These are phyloP conservation scores for Akabosia matsudoensis DNA, from an alignment of 1,140 invertebrate genomes.

Conservation along the genomic window DNA sequence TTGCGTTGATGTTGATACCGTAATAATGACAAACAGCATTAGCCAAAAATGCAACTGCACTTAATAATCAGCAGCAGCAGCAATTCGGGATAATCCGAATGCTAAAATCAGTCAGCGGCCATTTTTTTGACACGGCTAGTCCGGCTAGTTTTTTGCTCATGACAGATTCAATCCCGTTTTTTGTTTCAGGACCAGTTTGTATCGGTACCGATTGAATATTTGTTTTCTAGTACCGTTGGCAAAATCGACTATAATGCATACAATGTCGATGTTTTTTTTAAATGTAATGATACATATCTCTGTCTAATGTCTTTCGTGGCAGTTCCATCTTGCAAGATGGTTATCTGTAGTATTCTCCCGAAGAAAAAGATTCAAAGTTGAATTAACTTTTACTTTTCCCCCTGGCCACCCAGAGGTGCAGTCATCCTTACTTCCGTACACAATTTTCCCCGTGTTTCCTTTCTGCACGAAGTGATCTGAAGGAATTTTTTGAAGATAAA, in stretches of 20 bases:
- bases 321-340: background rate
- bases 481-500: background rate
- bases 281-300: too few relatives aligned
- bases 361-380: background rate
- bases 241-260: too few relatives aligned
- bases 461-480: background rate
- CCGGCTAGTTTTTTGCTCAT: too few relatives aligned
- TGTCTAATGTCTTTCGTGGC: too few relatives aligned
- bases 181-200: too few relatives aligned
- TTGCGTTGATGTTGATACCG: background rate
- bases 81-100: background rate
- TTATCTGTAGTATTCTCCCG: background rate
- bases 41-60: background rate
- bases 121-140: too few relatives aligned
- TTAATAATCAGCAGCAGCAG: background rate
- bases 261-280: too few relatives aligned
- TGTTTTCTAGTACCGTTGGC: too few relatives aligned
- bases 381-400: conserved; percentile 17
- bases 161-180: too few relatives aligned
- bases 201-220: too few relatives aligned
- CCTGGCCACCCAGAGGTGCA: background rate
- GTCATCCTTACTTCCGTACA: conserved; percentile 17
- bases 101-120: background rate
- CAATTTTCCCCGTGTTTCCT: background rate
- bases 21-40: background rate